Evolutionary conservation across 2,888 invertebrate species (phyloP), one percentile per base, ranked within the genome.

Genomic region (Eupeodes luniger): DNA sequence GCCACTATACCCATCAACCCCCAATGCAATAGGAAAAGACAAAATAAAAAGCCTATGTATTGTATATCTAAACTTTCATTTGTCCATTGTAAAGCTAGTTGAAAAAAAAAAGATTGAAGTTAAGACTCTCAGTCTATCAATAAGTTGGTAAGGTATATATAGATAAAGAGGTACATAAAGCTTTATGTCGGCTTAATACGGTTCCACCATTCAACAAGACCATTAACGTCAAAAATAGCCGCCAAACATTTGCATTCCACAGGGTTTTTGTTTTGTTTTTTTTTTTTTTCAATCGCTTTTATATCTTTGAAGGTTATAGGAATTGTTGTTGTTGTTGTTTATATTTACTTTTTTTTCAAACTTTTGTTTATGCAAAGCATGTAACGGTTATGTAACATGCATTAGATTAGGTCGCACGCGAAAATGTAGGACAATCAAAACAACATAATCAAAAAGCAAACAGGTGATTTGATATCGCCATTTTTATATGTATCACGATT

Each of bases 351-450:
- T 57, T 40, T 40, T 40, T 40, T 5, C 0, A 7, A 7, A 7
- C 6, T 51, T n/a, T 76, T 83, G 78, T 67, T 62, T 87, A 87
- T 87, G 84, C 87, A 83, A 87, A 87, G 74, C 84, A 83, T 87
- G 84, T 87, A 87, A 84, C 77, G 44, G 66, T 87, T 83, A 80
- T 80, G 87, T 74, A 87, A 87, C 36, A 3, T 72, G 76, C 61
- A 79, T 82, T 86, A 86, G 86, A 86, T 82, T 86, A 53, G 86
- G 82, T 76, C 86, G 82, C 69, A 82, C 70, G 81, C 70, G 47
- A 86, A 86, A 75, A 82, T 76, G 75, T 86, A 86, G 82, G 72
- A 59, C 59, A 59, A 59, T 40, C 40, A 40, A 40, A 7, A 40
- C 40, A 40, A 70, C 12, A 47, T 59, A 76, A 2, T 40, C 75